These are phyloP conservation scores for Onthophagus sagittarius DNA, from an alignment of 2,888 invertebrate species.

Conservation along the genomic window DNA sequence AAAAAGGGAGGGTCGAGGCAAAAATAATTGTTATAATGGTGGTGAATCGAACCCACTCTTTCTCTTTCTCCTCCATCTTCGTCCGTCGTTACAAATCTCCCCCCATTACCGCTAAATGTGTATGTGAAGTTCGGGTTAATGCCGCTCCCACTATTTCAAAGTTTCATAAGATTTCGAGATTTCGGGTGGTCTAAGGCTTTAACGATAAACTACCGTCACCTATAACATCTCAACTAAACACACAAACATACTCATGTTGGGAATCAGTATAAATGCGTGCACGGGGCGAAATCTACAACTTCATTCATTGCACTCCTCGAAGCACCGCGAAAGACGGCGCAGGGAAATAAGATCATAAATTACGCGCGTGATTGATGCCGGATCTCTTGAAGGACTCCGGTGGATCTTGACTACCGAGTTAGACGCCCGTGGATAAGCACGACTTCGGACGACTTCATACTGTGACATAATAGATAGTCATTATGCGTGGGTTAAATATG, in stretches of 20 bases:
- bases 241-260: conserved; percentile 6
- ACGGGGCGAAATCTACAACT: not conserved
- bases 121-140: conserved; percentile 5
- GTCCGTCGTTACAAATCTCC: conserved; percentile 18
- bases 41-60: conserved; percentile 26
- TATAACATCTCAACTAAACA: not conserved
- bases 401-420: not conserved
- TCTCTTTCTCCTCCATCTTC: not conserved
- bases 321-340: conserved; percentile 36
- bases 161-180: not conserved
- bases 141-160: conserved; percentile 4
- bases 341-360: conserved; percentile 46
- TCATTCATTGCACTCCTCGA: conserved; percentile 3
- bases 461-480: not conserved
- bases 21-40: conserved; percentile 33
- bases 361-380: conserved; percentile 44
- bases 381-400: conserved; percentile 28
- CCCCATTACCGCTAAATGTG: conserved; percentile 13
- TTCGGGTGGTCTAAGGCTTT: not conserved
- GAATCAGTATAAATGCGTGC: not conserved
- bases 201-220: not conserved
- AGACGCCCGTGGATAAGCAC: not conserved
- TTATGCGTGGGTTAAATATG: not conserved
- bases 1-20: conserved; percentile 29
- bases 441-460: not conserved